These are phyloP conservation scores for Noturus placidus DNA, from an alignment of 2,113 vertebrate genomes.

Conservation along the genomic window DNA sequence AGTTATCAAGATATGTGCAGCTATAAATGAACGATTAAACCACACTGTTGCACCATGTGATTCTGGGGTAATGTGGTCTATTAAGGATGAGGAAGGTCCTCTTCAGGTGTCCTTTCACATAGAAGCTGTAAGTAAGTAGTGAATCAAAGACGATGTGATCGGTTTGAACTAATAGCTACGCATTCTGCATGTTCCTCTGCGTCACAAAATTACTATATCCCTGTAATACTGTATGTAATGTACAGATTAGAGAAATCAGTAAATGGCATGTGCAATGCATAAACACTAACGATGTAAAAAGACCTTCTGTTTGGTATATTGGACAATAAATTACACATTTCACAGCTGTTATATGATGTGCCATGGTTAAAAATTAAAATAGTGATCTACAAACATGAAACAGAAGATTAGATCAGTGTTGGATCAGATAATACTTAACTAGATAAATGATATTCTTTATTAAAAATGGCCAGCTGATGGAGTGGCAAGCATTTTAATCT, in stretches of 20 bases:
- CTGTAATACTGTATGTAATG: not conserved
- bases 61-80: not conserved
- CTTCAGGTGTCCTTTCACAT: not conserved
- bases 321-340: not conserved
- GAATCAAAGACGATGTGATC: not conserved
- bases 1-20: not conserved
- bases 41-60: not conserved
- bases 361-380: not conserved
- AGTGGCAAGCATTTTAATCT: not conserved
- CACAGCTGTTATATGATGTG: not conserved
- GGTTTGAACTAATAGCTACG: no score
- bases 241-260: not conserved
- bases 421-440: not conserved
- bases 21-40: not conserved
- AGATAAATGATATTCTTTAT: not conserved
- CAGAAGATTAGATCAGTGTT: not conserved
- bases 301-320: not conserved
- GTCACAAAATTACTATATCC: not conserved
- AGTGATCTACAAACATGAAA: not conserved
- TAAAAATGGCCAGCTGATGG: not conserved
- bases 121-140: not conserved
- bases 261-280: not conserved
- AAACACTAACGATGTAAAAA: not conserved
- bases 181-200: not conserved
- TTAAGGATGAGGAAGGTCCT: not conserved